phyloP scores from a whole-genome alignment of 2,888 invertebrate genomes.

The Ditula angustiorana region DNA sequence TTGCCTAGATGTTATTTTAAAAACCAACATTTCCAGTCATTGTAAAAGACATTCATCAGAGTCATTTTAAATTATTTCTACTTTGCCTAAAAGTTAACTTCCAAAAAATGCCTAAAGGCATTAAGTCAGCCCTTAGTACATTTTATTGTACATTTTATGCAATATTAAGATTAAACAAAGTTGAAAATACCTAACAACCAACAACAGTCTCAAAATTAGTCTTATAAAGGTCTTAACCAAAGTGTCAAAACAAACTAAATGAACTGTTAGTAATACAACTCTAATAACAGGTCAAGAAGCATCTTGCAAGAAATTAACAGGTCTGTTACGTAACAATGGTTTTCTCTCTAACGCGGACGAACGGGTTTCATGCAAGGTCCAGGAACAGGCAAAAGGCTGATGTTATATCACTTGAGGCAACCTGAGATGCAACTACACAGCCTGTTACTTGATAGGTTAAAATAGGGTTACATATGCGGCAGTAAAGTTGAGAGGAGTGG shows the following conservation, averaged over 20 bases:
- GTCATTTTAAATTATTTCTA: no score
- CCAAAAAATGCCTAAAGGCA: no score
- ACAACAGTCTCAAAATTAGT: background rate
- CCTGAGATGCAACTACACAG: constrained; percentile 10
- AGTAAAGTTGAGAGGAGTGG: background rate
- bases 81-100: no score
- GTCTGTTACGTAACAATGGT: constrained; percentile 65
- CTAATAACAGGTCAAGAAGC: constrained; percentile 31
- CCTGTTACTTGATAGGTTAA: constrained; percentile 21
- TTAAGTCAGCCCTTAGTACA: no score
- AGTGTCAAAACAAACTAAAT: background rate
- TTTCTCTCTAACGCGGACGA: constrained; percentile 53
- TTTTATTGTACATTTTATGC: no score
- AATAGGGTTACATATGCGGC: constrained; percentile 7
- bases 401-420: constrained; percentile 29
- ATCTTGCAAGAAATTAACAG: constrained; percentile 24
- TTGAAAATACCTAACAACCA: no score
- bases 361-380: constrained; percentile 58
- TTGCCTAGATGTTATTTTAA: no score
- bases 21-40: no score
- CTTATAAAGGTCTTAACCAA: background rate
- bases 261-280: constrained; percentile 12
- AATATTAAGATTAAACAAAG: no score
- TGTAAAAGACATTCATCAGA: no score
- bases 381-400: constrained; percentile 48